Conservation (phyloP, 37 sponge, comb jelly and placozoan genomes). For the Crambe crambe region DNA sequence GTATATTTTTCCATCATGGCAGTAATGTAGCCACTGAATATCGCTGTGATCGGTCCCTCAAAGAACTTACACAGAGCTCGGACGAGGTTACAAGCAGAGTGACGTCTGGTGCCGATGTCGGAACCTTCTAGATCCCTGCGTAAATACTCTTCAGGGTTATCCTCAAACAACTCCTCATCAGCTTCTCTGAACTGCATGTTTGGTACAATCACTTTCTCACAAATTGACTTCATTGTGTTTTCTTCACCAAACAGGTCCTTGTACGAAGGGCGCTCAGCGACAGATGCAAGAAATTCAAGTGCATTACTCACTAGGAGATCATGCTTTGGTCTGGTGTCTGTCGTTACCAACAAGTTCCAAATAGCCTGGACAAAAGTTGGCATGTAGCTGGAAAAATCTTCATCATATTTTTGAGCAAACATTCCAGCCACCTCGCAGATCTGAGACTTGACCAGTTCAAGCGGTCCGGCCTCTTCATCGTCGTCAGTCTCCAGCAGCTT, state of each 20-base stretch:
- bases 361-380: conserved; percentile 88
- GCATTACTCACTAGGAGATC: conserved; percentile 92
- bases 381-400: conserved; percentile 86
- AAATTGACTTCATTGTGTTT: conserved; percentile 78
- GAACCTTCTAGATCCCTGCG: conserved; percentile 94
- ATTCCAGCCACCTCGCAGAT: conserved; percentile 86
- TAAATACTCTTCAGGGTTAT: conserved; percentile 97
- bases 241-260: conserved; percentile 87
- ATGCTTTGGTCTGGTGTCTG: conserved; percentile 84
- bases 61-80: conserved; percentile 84
- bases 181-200: conserved; percentile 86
- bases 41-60: conserved; percentile 82
- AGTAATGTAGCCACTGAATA: conserved; percentile 77
- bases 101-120: conserved; percentile 95
- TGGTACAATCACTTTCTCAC: conserved; percentile 93
- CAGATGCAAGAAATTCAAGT: conserved; percentile 95
- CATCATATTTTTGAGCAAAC: conserved; percentile 99
- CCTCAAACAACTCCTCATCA: conserved; percentile 98
- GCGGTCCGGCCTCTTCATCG: conserved; percentile 87
- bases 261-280: conserved; percentile 88
- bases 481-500: conserved; percentile 85
- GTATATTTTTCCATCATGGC: conserved; percentile 75
- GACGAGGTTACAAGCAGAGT: conserved; percentile 94
- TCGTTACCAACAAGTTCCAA: conserved; percentile 91
- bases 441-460: conserved; percentile 93